phyloP scores from a whole-genome alignment of 2,113 vertebrate species.

The Fregetta grallaria region DNA sequence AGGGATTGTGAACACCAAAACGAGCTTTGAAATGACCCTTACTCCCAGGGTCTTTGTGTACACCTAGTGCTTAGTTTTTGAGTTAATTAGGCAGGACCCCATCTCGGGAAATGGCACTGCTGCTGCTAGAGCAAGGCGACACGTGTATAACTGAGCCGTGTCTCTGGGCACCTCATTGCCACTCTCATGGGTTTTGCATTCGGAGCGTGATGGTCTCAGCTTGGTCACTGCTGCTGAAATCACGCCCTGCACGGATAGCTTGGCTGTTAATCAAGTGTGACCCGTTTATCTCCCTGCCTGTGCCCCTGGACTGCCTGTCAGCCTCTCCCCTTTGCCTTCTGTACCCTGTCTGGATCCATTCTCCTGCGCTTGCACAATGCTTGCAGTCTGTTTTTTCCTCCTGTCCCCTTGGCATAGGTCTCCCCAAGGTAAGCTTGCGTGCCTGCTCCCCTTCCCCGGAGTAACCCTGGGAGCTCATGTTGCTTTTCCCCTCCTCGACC shows the following conservation, averaged over 20 bases:
- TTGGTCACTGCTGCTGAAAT: neutral
- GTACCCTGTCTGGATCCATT: neutral
- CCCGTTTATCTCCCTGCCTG: neutral
- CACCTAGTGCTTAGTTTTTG: neutral
- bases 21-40: neutral
- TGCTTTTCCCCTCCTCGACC: neutral
- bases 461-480: neutral
- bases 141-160: fast-evolving
- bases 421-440: neutral
- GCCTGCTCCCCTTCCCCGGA: neutral
- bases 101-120: neutral
- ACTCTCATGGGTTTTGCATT: neutral
- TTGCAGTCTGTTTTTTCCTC: neutral
- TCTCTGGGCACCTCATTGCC: neutral
- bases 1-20: neutral
- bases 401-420: neutral
- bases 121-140: neutral
- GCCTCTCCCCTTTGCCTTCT: neutral
- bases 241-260: neutral
- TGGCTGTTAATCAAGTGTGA: neutral
- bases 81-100: neutral
- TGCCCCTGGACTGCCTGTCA: neutral
- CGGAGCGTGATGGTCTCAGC: neutral
- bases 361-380: neutral
- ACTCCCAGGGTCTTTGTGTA: neutral